Evolutionary conservation across 1,140 invertebrate genomes (phyloP).

Genomic region (Antheraea mylitta): DNA sequence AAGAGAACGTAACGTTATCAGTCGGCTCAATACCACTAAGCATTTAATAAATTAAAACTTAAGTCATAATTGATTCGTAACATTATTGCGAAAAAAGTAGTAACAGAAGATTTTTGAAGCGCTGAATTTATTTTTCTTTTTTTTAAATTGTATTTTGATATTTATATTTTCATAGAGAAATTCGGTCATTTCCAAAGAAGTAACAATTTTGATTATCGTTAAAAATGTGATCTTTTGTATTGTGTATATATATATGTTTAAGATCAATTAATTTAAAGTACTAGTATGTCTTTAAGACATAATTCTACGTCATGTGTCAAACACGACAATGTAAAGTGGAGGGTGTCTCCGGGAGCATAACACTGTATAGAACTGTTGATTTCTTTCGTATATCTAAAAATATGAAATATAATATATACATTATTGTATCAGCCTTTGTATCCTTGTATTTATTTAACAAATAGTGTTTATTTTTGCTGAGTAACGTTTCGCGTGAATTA

Average conservation of each 20-base stretch:
- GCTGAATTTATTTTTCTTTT: too few relatives aligned
- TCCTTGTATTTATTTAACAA: too few relatives aligned
- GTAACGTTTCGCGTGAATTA: too few relatives aligned
- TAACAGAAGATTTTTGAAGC: too few relatives aligned
- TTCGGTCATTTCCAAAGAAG: background rate
- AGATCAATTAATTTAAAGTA: background rate
- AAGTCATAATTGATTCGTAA: background rate
- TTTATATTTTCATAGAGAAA: background rate
- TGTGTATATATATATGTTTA: background rate
- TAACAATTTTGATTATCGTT: slow-evolving; percentile 2
- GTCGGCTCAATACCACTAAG: background rate
- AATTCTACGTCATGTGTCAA: slow-evolving; percentile 12
- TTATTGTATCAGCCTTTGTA: too few relatives aligned
- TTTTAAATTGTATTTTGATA: too few relatives aligned
- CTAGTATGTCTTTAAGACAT: slow-evolving; percentile 8
- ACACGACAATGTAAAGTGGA: background rate
- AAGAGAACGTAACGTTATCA: background rate
- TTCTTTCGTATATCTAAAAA: too few relatives aligned
- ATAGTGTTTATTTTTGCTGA: too few relatives aligned
- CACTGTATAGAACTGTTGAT: too few relatives aligned
- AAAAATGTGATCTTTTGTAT: slow-evolving; percentile 5
- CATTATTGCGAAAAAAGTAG: background rate
- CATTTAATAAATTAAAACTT: background rate
- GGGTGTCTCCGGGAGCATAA: background rate
- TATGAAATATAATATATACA: too few relatives aligned